Conservation (phyloP, 2,797 vertebrate genomes). For the Pristis pectinata region DNA sequence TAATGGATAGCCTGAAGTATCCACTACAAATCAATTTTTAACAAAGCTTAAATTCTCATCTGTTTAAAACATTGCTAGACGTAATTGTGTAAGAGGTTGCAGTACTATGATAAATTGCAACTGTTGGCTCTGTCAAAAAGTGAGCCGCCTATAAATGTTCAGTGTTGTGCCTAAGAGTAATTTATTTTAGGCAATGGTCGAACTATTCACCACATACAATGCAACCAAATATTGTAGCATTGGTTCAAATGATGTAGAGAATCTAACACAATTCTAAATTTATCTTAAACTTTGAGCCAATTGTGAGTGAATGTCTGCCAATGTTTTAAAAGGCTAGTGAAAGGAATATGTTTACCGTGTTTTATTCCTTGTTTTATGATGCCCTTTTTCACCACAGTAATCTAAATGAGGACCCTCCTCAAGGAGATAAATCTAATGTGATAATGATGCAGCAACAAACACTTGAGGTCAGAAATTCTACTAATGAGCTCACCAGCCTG, state of each 20-base stretch:
- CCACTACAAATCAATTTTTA: neutral
- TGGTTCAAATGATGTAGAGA: too few relatives aligned
- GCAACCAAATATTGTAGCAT: neutral
- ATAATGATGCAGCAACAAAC: neutral
- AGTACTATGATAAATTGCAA: neutral
- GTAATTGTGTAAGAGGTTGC: neutral
- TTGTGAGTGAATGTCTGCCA: neutral
- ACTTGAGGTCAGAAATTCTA: neutral
- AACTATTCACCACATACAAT: neutral
- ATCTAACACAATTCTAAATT: neutral
- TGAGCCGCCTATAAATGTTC: neutral
- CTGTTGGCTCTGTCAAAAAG: too few relatives aligned
- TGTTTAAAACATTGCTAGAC: neutral
- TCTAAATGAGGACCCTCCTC: neutral
- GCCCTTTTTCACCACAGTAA: neutral
- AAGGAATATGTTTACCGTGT: neutral
- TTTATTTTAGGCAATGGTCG: neutral
- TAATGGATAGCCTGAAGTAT: neutral
- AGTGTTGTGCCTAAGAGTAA: neutral
- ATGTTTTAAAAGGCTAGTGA: neutral
- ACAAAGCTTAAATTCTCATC: constrained; percentile 29
- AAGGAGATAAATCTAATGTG: neutral
- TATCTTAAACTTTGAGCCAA: neutral
- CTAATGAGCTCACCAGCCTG: neutral
- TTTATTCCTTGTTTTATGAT: neutral